Evolutionary conservation across 2,797 vertebrate genomes (phyloP).

Genomic region (Alcedo atthis): DNA sequence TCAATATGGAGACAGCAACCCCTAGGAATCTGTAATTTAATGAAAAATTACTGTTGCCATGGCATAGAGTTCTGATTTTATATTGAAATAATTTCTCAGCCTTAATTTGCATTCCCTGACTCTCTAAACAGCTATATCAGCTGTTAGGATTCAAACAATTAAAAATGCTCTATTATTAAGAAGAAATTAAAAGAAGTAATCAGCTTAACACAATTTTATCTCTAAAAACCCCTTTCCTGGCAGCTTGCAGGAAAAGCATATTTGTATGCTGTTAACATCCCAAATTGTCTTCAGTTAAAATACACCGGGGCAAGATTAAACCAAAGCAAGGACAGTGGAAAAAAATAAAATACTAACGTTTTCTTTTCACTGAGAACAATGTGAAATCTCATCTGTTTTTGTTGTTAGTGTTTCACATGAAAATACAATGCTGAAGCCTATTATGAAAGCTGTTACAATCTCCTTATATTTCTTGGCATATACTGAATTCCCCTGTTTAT

Average conservation of each 20-base stretch:
- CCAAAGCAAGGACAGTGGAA: not conserved
- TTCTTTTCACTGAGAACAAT: conserved; percentile 34
- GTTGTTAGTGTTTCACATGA: not conserved
- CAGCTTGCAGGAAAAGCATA: not conserved
- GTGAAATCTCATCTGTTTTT: conserved; percentile 17
- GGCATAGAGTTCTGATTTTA: conserved; percentile 61
- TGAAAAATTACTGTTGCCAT: conserved; percentile 76
- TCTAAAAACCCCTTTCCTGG: not conserved
- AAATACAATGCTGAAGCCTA: not conserved
- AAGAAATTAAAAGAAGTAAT: conserved; percentile 24
- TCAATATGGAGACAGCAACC: conserved; percentile 63
- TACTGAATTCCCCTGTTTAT: not conserved
- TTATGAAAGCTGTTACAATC: not conserved
- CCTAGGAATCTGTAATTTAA: conserved; percentile 41
- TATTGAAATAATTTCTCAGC: not conserved
- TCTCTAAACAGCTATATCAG: not conserved
- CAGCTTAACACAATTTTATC: conserved; percentile 38
- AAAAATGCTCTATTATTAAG: conserved; percentile 30
- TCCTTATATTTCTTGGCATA: not conserved
- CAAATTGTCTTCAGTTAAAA: conserved; percentile 40
- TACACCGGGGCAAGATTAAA: conserved; percentile 8
- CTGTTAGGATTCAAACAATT: conserved; percentile 40
- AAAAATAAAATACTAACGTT: not conserved
- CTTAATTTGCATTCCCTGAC: conserved; percentile 16
- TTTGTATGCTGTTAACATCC: conserved; percentile 30